Evolutionary conservation across 1,140 invertebrate genomes (phyloP).

Genomic region (Drosophila mojavensis): DNA sequence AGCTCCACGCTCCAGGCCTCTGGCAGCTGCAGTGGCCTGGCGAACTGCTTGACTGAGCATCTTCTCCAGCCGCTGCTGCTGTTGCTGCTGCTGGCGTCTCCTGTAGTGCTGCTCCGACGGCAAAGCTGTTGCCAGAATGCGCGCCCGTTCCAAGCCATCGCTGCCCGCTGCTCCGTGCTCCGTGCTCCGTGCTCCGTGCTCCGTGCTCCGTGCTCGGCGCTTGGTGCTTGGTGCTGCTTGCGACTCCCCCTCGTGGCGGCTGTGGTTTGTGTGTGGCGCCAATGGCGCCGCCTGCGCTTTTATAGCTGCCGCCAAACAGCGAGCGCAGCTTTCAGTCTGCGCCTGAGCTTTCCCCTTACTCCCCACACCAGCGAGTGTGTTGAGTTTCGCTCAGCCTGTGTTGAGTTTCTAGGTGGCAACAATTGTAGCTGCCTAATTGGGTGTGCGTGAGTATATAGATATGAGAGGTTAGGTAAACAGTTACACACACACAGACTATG

Average conservation of each 20-base stretch:
- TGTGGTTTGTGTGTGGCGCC: constrained; percentile 78
- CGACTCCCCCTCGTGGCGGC: constrained; percentile 34
- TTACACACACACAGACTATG: constrained; percentile 8
- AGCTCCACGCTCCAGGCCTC: constrained; percentile 59
- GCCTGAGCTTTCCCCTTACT: neutral
- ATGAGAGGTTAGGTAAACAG: constrained; percentile 67
- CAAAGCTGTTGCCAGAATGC: constrained; percentile 68
- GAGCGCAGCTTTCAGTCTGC: constrained; percentile 38
- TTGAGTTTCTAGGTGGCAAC: constrained; percentile 66
- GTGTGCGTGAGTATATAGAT: constrained; percentile 53
- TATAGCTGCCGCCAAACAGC: constrained; percentile 65
- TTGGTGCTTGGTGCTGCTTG: neutral
- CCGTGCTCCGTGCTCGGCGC: neutral
- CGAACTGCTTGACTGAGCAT: constrained; percentile 2
- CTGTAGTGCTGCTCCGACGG: constrained; percentile 53
- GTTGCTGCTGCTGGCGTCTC: too few species aligned
- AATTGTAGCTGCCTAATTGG: constrained; percentile 81
- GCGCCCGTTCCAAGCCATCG: constrained; percentile 63
- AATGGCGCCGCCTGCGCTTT: constrained; percentile 55
- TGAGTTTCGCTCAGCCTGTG: constrained; percentile 59
- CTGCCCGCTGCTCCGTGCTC: neutral
- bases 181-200: too few species aligned
- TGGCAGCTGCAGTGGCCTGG: constrained; percentile 42
- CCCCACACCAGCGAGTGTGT: constrained; percentile 49
- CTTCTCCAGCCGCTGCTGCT: constrained; percentile 3